phyloP scores from a whole-genome alignment of 2,797 vertebrate species.

The Lacerta viridis region DNA sequence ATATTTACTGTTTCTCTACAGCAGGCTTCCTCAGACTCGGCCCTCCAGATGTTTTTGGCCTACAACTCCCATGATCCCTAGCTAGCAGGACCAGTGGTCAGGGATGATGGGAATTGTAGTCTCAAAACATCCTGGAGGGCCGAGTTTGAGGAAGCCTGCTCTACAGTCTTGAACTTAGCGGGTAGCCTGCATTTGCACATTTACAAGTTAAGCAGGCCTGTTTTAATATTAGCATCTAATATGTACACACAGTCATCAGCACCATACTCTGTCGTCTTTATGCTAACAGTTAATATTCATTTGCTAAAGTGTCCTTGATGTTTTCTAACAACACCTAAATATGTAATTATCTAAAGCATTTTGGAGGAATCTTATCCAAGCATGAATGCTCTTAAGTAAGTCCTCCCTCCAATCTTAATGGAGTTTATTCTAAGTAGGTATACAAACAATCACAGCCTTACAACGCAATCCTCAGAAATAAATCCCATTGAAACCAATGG shows the following conservation, averaged over 20 bases:
- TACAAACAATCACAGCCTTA: no score
- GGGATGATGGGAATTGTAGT: no score
- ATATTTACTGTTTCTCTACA: no score
- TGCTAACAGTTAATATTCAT: background rate
- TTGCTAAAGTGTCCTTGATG: background rate
- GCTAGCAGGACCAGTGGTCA: no score
- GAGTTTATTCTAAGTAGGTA: background rate
- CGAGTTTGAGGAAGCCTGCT: no score
- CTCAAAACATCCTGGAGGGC: no score
- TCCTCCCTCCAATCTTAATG: background rate
- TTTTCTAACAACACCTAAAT: background rate
- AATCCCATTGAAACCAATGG: background rate
- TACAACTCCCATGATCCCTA: no score
- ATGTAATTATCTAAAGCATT: background rate
- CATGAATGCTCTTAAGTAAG: background rate
- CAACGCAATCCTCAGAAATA: no score
- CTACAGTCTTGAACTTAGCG: background rate
- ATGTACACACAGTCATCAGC: background rate
- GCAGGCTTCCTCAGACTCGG: no score
- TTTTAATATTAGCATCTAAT: background rate
- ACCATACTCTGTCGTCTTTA: background rate
- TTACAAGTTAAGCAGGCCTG: background rate
- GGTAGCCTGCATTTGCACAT: background rate
- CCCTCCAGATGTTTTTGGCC: no score
- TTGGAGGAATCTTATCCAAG: background rate